Percentiles rank a stretch among this genome's conserved stretches.
phyloP scores from a whole-genome alignment of 2,888 invertebrate genomes.

The Lithosia quadra region DNA sequence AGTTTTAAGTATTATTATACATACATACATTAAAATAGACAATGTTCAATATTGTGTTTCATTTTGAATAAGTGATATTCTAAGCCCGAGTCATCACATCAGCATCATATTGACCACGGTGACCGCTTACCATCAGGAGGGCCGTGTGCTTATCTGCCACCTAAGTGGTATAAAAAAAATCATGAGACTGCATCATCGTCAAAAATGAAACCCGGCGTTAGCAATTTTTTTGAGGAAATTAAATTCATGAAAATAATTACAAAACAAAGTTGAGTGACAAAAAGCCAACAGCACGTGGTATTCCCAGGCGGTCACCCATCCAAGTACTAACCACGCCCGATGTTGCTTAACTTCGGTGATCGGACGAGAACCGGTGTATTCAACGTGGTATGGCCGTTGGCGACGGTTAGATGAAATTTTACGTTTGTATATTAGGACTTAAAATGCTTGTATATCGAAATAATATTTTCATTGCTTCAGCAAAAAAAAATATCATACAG shows the following conservation, averaged over 20 bases:
- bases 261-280: not conserved
- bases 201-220: too few relatives aligned
- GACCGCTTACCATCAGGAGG: too few relatives aligned
- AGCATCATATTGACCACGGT: too few relatives aligned
- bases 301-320: constrained; percentile 66
- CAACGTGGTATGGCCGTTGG: constrained; percentile 76
- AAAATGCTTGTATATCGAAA: too few relatives aligned
- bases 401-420: constrained; percentile 6
- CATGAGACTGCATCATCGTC: too few relatives aligned
- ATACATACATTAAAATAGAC: constrained; percentile 84
- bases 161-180: too few relatives aligned
- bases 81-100: too few relatives aligned
- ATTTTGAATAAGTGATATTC: constrained; percentile 52
- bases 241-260: too few relatives aligned
- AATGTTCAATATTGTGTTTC: constrained; percentile 77
- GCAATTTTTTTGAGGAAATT: too few relatives aligned
- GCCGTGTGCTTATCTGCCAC: too few relatives aligned
- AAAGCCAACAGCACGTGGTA: constrained; percentile 16
- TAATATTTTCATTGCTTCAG: too few relatives aligned
- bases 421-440: not conserved
- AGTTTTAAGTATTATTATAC: constrained; percentile 78
- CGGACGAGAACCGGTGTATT: constrained; percentile 81
- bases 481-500: too few relatives aligned
- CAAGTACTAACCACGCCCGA: constrained; percentile 80
- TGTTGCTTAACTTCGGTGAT: constrained; percentile 81